These are phyloP conservation scores for Aethes cnicana DNA, from an alignment of 2,888 invertebrate species.

Conservation along the genomic window DNA sequence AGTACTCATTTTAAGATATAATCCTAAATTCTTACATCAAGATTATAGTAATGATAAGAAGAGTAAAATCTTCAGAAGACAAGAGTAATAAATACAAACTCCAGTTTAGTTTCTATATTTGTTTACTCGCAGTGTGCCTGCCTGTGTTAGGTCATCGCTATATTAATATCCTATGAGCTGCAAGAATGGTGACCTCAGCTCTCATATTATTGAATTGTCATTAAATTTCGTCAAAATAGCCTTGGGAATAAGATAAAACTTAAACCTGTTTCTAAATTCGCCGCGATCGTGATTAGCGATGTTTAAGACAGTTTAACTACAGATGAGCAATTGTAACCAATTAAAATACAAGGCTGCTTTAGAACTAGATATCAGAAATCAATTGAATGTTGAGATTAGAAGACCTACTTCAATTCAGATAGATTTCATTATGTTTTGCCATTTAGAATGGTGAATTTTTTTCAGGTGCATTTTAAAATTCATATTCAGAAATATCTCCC, in stretches of 20 bases:
- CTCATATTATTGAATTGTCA: constrained; percentile 44
- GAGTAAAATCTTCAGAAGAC: constrained; percentile 10
- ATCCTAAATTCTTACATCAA: not conserved
- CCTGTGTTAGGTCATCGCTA: constrained; percentile 59
- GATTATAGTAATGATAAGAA: constrained; percentile 3
- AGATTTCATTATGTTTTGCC: no score
- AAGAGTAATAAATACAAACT: constrained; percentile 20
- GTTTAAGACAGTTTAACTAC: constrained; percentile 1
- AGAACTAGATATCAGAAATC: not conserved
- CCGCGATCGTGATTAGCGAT: constrained; percentile 24
- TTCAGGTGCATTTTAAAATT: no score
- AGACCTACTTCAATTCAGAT: no score
- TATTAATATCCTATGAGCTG: constrained; percentile 65
- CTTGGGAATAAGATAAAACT: constrained; percentile 42
- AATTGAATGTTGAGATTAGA: constrained; percentile 5
- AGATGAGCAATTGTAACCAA: constrained; percentile 14
- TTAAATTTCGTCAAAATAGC: constrained; percentile 45
- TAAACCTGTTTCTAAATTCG: constrained; percentile 50
- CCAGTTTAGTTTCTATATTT: constrained; percentile 24
- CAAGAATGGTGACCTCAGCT: constrained; percentile 52
- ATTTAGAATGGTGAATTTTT: no score
- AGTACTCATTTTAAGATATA: constrained; percentile 13
- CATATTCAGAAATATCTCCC: no score
- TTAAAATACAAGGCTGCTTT: constrained; percentile 14
- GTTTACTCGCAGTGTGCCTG: constrained; percentile 41